These are phyloP conservation scores for Mus pahari DNA, from an alignment of 2,113 vertebrate genomes.

Conservation along the genomic window DNA sequence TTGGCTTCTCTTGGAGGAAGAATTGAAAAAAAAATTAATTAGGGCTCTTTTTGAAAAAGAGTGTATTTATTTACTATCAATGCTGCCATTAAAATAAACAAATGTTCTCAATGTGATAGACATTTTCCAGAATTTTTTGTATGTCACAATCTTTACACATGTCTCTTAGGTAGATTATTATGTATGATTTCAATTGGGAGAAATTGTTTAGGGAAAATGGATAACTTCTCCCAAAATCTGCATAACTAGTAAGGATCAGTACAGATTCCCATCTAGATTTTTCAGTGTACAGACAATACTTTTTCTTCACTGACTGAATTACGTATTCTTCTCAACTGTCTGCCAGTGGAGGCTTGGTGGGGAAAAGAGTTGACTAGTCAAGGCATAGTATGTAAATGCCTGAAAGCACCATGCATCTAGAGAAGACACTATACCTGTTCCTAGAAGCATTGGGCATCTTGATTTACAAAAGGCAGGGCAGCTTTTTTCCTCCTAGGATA, in stretches of 20 bases:
- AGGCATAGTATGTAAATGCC: fast-evolving
- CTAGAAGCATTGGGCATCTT: neutral
- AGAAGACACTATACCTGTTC: neutral
- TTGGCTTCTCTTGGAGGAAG: constrained; percentile 8
- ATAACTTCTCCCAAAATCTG: neutral
- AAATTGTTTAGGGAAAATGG: constrained; percentile 18
- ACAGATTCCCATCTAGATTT: neutral
- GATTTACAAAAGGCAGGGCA: constrained; percentile 43
- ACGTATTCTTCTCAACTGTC: neutral
- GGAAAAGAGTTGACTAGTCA: neutral
- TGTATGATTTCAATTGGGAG: neutral
- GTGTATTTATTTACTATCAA: neutral
- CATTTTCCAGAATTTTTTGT: constrained; percentile 22
- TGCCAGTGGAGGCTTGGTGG: neutral
- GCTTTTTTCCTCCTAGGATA: constrained; percentile 22
- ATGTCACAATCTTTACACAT: neutral
- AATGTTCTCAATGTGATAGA: neutral
- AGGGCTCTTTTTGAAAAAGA: neutral
- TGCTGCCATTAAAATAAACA: constrained; percentile 16
- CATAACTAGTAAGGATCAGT: neutral
- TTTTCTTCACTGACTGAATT: constrained; percentile 13
- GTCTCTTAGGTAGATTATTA: neutral
- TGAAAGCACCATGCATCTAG: neutral
- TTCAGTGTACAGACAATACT: neutral
- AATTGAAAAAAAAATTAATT: neutral